Base-by-base conservation (phyloP, 2,113 vertebrate species). In the Tonatia bakeri region DNA sequence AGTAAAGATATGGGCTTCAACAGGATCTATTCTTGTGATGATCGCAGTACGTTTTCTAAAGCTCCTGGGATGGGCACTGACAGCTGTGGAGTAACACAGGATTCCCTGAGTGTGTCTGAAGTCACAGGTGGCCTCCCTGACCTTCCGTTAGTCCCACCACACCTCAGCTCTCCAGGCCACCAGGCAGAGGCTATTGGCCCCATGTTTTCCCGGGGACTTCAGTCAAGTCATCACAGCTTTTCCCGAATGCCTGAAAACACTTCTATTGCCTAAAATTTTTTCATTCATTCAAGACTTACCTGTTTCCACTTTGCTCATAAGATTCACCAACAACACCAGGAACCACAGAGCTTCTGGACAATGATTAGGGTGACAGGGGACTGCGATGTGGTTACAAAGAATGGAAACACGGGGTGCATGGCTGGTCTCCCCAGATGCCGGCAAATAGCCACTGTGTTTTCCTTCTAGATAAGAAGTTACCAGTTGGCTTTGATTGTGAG, bases 231-330 rank as follows among this genome's bases (percentile, higher is more conserved):
- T 50, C 12, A 26, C 82, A 15, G 31, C 10, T 40, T 11, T 40
- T 83, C n/a, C 15, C 43, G 22, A 81, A 87, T 5, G 2, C 33
- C 7, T 69, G 38, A 77, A 26, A 67, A 36, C 9, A 22, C 13
- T 72, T 36, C 0, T 6, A 45, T 47, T 88, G 17, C n/a, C 52
- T 1, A 17, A 6, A 77, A 50, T 81, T 84, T 67, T 67, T 81
- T n/a, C 4, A 73, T 84, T 83, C 69, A 22, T 45, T 92, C 40
- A 84, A 81, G 70, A 93, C 89, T 67, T 45, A 38, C 15, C n/a
- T 93, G 5, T 61, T 88, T 92, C 43, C 31, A 77, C 36, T 33
- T 64, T 56, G 11, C 50, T 83, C 45, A 61, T 14, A 59, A 88
- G 45, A 91, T 6, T 50, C 56, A 56, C 20, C 54, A 75, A 77